phyloP scores from a whole-genome alignment of 2,113 vertebrate species.

The Phaethon lepturus region DNA sequence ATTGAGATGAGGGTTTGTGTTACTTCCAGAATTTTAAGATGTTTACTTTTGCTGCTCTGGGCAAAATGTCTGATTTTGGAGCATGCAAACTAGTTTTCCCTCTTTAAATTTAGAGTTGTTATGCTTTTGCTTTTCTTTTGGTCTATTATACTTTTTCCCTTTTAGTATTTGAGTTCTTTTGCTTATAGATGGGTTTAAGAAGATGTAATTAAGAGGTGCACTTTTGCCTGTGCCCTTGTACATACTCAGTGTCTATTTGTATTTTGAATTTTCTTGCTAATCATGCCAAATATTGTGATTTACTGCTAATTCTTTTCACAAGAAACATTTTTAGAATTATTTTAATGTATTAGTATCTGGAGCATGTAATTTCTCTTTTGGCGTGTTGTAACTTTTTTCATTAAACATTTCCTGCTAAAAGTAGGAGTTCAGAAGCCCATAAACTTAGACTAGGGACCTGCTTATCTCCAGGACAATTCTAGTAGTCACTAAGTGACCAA shows the following conservation, averaged over 20 bases:
- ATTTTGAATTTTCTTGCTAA: not conserved
- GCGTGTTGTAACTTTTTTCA: rapidly evolving
- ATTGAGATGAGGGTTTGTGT: not conserved
- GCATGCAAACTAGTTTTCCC: not conserved
- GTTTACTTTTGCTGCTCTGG: not conserved
- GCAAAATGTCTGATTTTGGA: not conserved
- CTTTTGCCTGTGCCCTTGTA: not conserved
- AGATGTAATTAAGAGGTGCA: not conserved
- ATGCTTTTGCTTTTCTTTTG: not conserved
- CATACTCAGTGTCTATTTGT: not conserved
- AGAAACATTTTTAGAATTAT: not conserved
- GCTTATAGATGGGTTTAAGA: not conserved
- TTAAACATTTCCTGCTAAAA: not conserved
- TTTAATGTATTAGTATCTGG: not conserved
- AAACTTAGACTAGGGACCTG: not conserved
- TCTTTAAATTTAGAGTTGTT: not conserved
- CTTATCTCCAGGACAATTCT: not conserved
- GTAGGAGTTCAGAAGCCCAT: not conserved
- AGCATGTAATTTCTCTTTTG: not conserved
- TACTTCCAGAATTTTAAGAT: not conserved
- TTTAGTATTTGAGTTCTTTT: not conserved
- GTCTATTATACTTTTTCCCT: not conserved
- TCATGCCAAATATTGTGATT: not conserved
- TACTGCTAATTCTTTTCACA: not conserved
- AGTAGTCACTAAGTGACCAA: not conserved